Conservation (phyloP, 1,140 invertebrate species). For the Drosophila nebulosa region DNA sequence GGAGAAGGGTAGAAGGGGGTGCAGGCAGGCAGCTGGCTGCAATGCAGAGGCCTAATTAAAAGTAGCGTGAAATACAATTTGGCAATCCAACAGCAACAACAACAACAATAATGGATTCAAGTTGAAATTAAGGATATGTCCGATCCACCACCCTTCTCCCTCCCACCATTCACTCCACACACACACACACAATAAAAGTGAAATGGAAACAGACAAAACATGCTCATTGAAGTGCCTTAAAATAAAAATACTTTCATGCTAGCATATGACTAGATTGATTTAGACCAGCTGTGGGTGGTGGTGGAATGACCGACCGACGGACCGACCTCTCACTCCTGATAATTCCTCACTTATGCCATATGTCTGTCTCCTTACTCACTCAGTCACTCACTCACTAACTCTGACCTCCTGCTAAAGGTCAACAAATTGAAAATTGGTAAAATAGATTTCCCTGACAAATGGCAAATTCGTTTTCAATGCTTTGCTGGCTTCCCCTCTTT, state of each 20-base stretch:
- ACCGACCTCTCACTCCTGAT: not conserved
- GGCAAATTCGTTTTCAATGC: not conserved
- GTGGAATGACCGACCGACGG: too few species aligned
- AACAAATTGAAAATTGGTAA: not conserved
- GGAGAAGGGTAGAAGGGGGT: too few species aligned
- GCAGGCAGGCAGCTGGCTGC: too few species aligned
- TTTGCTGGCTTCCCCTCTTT: not conserved
- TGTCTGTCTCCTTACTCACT: too few species aligned
- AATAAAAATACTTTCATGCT: slow-evolving; percentile 16
- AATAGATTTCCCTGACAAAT: not conserved
- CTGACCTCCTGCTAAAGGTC: not conserved
- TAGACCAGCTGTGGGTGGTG: not conserved
- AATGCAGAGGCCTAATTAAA: slow-evolving; percentile 55
- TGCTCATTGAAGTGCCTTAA: slow-evolving; percentile 1
- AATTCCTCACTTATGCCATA: not conserved
- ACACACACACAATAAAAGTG: not conserved
- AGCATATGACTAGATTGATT: slow-evolving; percentile 25
- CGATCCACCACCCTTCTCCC: not conserved
- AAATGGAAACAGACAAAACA: slow-evolving; percentile 11
- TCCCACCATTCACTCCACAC: not conserved
- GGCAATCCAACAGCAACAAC: slow-evolving; percentile 23
- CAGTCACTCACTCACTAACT: not conserved
- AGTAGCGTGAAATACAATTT: slow-evolving; percentile 66
- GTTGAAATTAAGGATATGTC: not conserved
- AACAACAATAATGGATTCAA: slow-evolving; percentile 41